These are phyloP conservation scores for Brachyptera putata DNA, from an alignment of 2,888 invertebrate species.

Conservation along the genomic window DNA sequence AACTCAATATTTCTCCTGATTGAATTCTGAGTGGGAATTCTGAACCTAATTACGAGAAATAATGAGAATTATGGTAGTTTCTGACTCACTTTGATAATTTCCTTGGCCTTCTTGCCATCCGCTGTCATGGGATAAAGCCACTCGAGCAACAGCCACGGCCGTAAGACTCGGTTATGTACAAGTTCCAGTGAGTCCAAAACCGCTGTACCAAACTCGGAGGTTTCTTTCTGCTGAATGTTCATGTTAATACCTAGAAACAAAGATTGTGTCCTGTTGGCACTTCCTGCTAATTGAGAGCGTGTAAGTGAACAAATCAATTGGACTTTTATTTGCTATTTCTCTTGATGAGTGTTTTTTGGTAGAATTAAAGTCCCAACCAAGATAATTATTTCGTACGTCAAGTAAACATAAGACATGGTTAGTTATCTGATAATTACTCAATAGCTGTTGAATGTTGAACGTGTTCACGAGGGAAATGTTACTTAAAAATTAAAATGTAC, in stretches of 20 bases:
- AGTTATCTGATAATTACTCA: too few species aligned
- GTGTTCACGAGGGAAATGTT: too few species aligned
- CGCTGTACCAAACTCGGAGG: not conserved
- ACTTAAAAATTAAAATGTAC: too few species aligned
- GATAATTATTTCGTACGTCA: too few species aligned
- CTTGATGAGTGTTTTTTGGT: too few species aligned
- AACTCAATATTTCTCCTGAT: too few species aligned
- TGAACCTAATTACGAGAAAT: too few species aligned
- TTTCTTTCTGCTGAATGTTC: conserved; percentile 13
- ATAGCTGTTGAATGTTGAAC: too few species aligned
- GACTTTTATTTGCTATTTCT: too few species aligned
- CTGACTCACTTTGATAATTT: not conserved
- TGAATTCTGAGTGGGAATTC: too few species aligned
- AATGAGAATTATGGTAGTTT: not conserved
- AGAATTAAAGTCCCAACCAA: too few species aligned
- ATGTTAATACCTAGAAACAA: conserved; percentile 2
- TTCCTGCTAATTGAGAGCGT: not conserved
- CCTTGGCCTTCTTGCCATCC: not conserved
- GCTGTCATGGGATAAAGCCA: conserved; percentile 10
- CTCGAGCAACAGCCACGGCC: conserved; percentile 18
- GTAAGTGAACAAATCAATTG: not conserved
- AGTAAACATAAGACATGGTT: too few species aligned
- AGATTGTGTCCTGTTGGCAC: not conserved
- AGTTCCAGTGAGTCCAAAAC: conserved; percentile 2
- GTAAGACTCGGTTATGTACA: conserved; percentile 9